A percentile compares a stretch with the other conserved stretches of the same genome.
These are phyloP conservation scores for Bombus waltoni DNA, from an alignment of 1,140 invertebrate genomes.

Conservation along the genomic window DNA sequence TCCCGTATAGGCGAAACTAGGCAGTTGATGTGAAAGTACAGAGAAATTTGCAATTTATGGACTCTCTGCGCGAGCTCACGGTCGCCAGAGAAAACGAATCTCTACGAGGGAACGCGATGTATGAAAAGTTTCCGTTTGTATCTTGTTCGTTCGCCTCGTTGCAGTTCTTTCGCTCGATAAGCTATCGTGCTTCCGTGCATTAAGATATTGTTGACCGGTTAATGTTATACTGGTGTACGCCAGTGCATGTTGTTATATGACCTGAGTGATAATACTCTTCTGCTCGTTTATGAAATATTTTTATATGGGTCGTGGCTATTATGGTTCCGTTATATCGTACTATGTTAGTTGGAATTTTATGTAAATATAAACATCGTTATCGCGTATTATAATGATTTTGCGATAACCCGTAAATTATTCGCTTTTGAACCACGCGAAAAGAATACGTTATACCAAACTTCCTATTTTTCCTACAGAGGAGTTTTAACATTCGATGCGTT, in stretches of 20 bases:
- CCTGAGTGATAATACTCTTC: not conserved
- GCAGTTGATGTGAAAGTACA: constrained; percentile 62
- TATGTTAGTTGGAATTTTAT: not conserved
- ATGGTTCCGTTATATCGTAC: not conserved
- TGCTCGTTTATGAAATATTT: not conserved
- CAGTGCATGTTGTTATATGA: not conserved
- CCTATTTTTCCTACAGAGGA: too few relatives aligned
- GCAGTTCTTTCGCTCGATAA: constrained; percentile 13
- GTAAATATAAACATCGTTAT: not conserved
- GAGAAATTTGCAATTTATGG: constrained; percentile 56
- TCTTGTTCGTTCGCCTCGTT: not conserved
- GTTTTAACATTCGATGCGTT: too few relatives aligned
- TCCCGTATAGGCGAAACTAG: constrained; percentile 59
- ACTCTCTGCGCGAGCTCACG: not conserved
- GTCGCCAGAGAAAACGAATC: constrained; percentile 11
- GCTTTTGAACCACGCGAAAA: too few relatives aligned
- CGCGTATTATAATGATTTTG: not conserved
- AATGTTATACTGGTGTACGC: not conserved
- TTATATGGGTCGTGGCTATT: too few relatives aligned
- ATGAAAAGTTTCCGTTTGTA: not conserved
- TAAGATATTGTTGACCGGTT: constrained; percentile 20
- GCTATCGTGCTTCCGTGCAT: constrained; percentile 32
- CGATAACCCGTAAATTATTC: too few relatives aligned
- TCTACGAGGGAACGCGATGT: not conserved
- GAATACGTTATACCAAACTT: too few relatives aligned